phyloP scores from a whole-genome alignment of 2,113 vertebrate species.

The zebrafish (Danio rerio) region DNA sequence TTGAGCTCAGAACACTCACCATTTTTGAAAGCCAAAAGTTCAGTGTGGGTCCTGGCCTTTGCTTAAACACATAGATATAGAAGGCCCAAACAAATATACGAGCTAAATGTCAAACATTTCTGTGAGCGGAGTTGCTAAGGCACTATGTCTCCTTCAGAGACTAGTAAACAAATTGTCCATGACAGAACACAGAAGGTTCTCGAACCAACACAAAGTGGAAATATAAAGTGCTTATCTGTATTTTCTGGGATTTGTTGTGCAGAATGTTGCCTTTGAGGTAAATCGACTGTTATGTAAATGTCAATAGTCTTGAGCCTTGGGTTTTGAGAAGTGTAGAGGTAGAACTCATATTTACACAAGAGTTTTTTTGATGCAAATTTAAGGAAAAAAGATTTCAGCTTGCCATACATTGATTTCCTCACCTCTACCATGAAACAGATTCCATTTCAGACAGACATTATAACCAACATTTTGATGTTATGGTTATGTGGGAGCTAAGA shows the following conservation, averaged over 20 bases:
- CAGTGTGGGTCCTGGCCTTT: background rate
- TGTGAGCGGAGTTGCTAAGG: background rate
- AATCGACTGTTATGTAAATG: conserved; percentile 31
- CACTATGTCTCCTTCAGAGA: background rate
- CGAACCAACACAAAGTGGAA: conserved; percentile 7
- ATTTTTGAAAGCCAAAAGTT: conserved; percentile 21
- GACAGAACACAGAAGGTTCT: conserved; percentile 4
- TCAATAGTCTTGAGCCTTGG: background rate
- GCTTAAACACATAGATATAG: background rate
- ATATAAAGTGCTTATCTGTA: background rate
- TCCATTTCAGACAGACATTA: conserved; percentile 23
- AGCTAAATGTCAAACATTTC: conserved; percentile 32
- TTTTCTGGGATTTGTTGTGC: background rate
- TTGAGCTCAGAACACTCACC: background rate
- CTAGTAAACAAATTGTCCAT: background rate
- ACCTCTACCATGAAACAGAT: background rate
- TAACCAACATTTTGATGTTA: conserved; percentile 23
- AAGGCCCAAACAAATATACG: conserved; percentile 15
- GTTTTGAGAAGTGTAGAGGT: conserved; percentile 12
- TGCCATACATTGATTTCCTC: background rate
- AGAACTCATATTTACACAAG: conserved; percentile 5
- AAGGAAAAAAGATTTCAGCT: background rate
- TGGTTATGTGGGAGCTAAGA: conserved; percentile 14
- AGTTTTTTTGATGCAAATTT: background rate
- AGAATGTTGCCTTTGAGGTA: background rate